phyloP scores from a whole-genome alignment of 2,113 vertebrate species.

The Oostethus manadensis region DNA sequence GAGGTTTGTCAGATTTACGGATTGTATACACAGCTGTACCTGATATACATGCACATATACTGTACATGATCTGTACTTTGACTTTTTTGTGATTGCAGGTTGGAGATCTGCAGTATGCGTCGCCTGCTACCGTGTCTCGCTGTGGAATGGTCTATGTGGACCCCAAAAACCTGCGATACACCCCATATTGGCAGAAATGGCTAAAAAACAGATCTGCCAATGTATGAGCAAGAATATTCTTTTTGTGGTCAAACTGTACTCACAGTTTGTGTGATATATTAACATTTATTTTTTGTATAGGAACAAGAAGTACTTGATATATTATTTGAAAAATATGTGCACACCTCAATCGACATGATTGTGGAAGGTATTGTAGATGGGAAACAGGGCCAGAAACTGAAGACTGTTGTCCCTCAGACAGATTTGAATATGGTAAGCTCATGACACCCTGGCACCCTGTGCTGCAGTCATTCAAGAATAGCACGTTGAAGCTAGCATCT shows the following conservation, averaged over 20 bases:
- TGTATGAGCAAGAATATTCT: slow-evolving; percentile 58
- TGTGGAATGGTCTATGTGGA: slow-evolving; percentile 98
- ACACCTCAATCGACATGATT: slow-evolving; percentile 81
- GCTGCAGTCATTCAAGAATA: slow-evolving; percentile 1
- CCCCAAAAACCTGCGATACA: slow-evolving; percentile 88
- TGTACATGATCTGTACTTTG: neutral
- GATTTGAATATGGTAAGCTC: slow-evolving; percentile 90
- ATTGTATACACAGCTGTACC: neutral
- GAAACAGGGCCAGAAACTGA: slow-evolving; percentile 79
- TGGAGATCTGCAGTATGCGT: slow-evolving; percentile 94
- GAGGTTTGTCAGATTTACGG: slow-evolving; percentile 70
- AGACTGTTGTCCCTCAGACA: slow-evolving; percentile 87
- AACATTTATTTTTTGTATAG: slow-evolving; percentile 27
- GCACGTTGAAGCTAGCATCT: neutral
- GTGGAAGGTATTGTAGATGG: slow-evolving; percentile 84
- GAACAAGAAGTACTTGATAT: slow-evolving; percentile 70
- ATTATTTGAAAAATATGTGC: slow-evolving; percentile 90
- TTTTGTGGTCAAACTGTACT: neutral
- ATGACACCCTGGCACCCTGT: neutral
- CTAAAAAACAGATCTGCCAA: slow-evolving; percentile 68
- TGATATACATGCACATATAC: neutral
- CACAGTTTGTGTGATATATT: neutral
- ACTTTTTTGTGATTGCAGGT: slow-evolving; percentile 71
- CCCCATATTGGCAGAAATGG: slow-evolving; percentile 92
- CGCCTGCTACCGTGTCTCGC: slow-evolving; percentile 92